Conservation (phyloP, 2,797 vertebrate genomes). For the Betta splendens region DNA sequence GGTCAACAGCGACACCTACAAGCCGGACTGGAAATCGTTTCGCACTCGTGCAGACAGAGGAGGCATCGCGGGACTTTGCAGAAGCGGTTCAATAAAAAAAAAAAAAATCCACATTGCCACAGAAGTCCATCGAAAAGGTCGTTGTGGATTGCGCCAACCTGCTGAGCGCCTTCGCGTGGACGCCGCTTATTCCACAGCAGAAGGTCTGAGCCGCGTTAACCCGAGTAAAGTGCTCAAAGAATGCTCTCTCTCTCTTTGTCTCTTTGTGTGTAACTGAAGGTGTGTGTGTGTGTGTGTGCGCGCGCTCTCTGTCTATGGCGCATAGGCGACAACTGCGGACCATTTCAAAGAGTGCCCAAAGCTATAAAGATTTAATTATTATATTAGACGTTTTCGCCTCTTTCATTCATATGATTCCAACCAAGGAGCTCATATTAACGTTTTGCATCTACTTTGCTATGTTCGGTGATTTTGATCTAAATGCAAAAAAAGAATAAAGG, state of each 20-base stretch:
- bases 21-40: constrained; percentile 85
- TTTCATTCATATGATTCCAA: neutral
- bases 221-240: neutral
- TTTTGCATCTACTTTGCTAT: neutral
- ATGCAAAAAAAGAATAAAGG: constrained; percentile 8
- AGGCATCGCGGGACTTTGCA: constrained; percentile 24
- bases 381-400: constrained; percentile 3
- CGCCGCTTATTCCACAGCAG: neutral
- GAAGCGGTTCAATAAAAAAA: constrained; percentile 20
- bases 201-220: neutral
- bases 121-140: constrained; percentile 2
- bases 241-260: no score
- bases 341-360: constrained; percentile 29
- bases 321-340: constrained; percentile 58
- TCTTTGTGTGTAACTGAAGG: neutral
- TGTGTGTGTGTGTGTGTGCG: constrained; percentile 13
- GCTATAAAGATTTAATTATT: constrained; percentile 1
- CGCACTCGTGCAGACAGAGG: neutral
- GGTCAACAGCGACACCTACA: constrained; percentile 98
- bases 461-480: neutral
- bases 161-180: no score
- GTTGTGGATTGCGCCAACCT: neutral
- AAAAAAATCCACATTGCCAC: no score
- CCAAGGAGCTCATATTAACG: neutral
- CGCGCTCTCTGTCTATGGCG: constrained; percentile 36